Base-by-base conservation (phyloP, 2,797 vertebrate species). In the Mallotus villosus region DNA sequence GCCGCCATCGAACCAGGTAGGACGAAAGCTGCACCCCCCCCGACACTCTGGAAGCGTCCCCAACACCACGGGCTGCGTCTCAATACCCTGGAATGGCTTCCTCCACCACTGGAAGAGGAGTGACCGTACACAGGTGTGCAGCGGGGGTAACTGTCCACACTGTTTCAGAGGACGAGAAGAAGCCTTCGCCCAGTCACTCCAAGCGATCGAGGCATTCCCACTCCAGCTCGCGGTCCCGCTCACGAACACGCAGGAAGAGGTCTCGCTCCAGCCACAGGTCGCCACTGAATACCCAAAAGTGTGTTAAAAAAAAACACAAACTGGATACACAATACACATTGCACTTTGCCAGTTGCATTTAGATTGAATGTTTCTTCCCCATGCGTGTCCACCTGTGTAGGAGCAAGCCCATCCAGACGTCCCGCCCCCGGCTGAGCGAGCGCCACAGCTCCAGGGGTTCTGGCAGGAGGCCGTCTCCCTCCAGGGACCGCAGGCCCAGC, bases 1-100 rank as follows among this genome's bases (percentile, higher is more conserved):
- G 97, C 96, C 83, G 96, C 96, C 82, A 98, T 99, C 76, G 97
- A 98, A 67, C 97, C 97, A 93, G 97, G 97, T 97, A 78, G 51
- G 66, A 53, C 34, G 2, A 6, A 22, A 5, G 24, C 55, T 60
- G 21, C 34, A 32, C 2, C 5, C 1, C 21, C 2, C 5, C 1
- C 21, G 7, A 21, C 27, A 49, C 12, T 24, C 59, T 21, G 11
- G 7, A 2, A 22, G 3, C 3, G 2, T n/a, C 24, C 60, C 14
- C 22, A 17, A 41, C 22, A 6, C 21, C 24, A 34, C n/a, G 24
- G 25, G 27, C 27, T 63, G 17, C 6, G 27, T 63, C 14, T 41
- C 24, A 3, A 19, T 21, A 1, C 7, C n/a, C 21, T 1, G 12
- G n/a, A 17, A 46, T 4, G n/a, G 7, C 19, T 7, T 65, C 25